Evolutionary conservation across 1,140 invertebrate genomes (phyloP), one percentile per base, ranked within the genome.

Genomic region (Aphaenogaster rudis): DNA sequence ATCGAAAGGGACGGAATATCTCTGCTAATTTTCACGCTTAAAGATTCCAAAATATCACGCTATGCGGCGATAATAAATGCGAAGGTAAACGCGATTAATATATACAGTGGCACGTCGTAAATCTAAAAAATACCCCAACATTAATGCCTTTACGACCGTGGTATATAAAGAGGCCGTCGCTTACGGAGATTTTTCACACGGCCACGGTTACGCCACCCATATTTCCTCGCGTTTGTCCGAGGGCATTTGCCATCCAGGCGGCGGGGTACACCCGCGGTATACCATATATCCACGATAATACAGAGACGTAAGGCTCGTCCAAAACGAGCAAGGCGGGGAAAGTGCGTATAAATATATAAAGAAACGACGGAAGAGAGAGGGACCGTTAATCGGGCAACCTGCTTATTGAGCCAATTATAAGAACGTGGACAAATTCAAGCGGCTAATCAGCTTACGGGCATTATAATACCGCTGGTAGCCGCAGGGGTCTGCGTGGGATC

Each of bases 401-500:
- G 90, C 91, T 94, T 92, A 93, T 94, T 91, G 92, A 93, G 93
- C 92, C 93, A 95, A 95, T 95, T 95, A 94, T 94, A 93, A 92
- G 92, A 93, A 95, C 91, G 94, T 94, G 92, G 94, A 95, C 93
- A 95, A 95, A 95, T 95, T 95, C 93, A 93, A 92, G 88, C 89
- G 87, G 91, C 92, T 95, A 95, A 95, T 95, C 94, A 95, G 95
- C 95, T 95, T 94, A 94, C 82, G 89, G 85, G 84, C 50, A 92
- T 90, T 93, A 93, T 93, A 93, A 94, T 94, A 84, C 92, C 88
- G 76, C 86, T 90, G 88, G 91, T 92, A 94, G 90, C 93, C 85
- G 86, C 92, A 91, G 93, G 91, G 92, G 92, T 92, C 91, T 91
- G 90, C 93, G 90, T 94, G 91, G 92, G 93, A 94, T 95, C 94